phyloP scores from a whole-genome alignment of 37 sponge, comb jelly and placozoan species.

The Tethya wilhelma region DNA sequence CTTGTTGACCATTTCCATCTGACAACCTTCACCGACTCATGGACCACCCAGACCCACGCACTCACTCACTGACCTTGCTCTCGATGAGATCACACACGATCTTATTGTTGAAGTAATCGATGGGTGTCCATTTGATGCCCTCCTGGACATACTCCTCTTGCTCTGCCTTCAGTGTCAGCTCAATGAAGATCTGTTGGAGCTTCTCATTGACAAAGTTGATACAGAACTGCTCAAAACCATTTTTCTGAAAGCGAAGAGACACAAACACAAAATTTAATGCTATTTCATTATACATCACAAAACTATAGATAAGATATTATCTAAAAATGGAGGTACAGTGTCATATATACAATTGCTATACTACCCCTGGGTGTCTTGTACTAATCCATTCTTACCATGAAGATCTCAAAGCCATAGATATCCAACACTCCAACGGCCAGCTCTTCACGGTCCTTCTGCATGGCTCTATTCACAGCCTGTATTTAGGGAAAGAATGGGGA shows the following conservation, averaged over 20 bases:
- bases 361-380: not conserved
- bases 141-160: constrained; percentile 98
- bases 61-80: constrained; percentile 73
- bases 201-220: constrained; percentile 99
- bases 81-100: constrained; percentile 98
- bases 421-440: constrained; percentile 91
- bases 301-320: constrained; percentile 98
- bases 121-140: constrained; percentile 96
- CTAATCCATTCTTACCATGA: constrained; percentile 64
- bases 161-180: constrained; percentile 97
- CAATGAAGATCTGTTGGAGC: constrained; percentile 98
- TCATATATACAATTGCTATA: not conserved
- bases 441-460: constrained; percentile 78
- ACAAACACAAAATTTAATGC: not conserved
- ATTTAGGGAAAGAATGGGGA: no score
- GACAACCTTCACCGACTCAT: no score
- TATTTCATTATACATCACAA: constrained; percentile 36
- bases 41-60: no score
- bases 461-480: constrained; percentile 89
- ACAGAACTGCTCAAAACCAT: constrained; percentile 99
- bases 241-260: constrained; percentile 67
- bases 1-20: no score
- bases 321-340: constrained; percentile 33
- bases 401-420: constrained; percentile 99
- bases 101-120: constrained; percentile 98